Evolutionary conservation across 1,140 invertebrate species (phyloP), one percentile per base, ranked within the genome.

Genomic region (Brachystomella parvula): DNA sequence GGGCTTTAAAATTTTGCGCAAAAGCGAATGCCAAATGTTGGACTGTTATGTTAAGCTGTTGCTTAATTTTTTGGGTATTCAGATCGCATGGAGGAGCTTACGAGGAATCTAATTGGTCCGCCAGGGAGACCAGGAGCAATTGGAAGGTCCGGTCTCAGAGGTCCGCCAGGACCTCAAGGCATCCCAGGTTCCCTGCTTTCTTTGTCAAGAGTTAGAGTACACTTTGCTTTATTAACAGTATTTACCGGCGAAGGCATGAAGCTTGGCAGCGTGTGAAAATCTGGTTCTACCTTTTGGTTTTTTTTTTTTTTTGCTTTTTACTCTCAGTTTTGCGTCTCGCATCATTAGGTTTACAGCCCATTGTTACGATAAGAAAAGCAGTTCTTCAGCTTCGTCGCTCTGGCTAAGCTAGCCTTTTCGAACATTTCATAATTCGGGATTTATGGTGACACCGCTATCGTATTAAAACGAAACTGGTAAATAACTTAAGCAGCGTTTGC

Each of bases 1-100:
- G 62, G 69, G 32, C 64, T 15, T 35, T 3, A 26, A 26, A 17
- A 31, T 53, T 6, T 24, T 9, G 49, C 3, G 24, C 3, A 9
- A 53, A 15, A 24, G 3, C 3, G 3, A n/a, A 53, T 12, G 49
- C 49, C 24, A 53, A 3, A 15, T 53, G 15, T 53, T 53, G 15
- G 24, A 59, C 12, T 59, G 26, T 12, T 44, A 12, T 44, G n/a
- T 44, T 44, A 44, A 12, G 3, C 57, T 32, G 1, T 66, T 28
- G 61, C 21, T 32, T 31, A 57, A 32, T 53, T 67, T 67, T 62
- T 29, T 63, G 60, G 53, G 60, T n/a, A n/a, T n/a, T n/a, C 78
- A 79, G 82, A 83, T 74, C 76, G 77, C 74, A 77, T 79, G 75
- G 79, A 80, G 72, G 81, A 82, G 77, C 74, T 83, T 77, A 78